Conservation (phyloP, 53 echinoderm and acorn worm genomes). For the Patiria pectinifera region DNA sequence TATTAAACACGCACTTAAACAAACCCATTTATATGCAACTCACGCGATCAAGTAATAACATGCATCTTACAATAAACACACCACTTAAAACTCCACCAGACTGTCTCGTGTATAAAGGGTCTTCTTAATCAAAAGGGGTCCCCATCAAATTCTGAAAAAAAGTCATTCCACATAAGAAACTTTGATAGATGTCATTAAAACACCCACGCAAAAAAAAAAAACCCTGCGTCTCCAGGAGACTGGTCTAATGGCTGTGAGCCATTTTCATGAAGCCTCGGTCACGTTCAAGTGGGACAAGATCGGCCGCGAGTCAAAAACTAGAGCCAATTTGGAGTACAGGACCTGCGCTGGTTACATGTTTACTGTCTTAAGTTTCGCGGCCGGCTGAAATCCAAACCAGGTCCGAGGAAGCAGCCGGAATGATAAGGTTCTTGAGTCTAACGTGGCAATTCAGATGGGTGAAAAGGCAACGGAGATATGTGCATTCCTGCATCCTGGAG, state of each 20-base stretch:
- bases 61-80: not conserved
- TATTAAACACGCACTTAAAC: not conserved
- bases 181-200: not conserved
- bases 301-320: not conserved
- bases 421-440: constrained; percentile 30
- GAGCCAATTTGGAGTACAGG: constrained; percentile 32
- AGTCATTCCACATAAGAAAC: not conserved
- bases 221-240: not conserved
- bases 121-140: not conserved
- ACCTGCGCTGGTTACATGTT: constrained; percentile 53
- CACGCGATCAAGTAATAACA: not conserved
- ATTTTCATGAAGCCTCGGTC: constrained; percentile 43
- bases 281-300: constrained; percentile 40
- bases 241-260: constrained; percentile 6
- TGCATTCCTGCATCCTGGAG: not conserved
- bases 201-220: not conserved
- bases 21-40: not conserved
- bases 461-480: not conserved
- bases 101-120: not conserved
- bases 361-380: constrained; percentile 62
- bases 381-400: constrained; percentile 31
- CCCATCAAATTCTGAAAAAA: constrained; percentile 2
- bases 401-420: constrained; percentile 11
- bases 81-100: not conserved
- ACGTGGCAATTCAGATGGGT: constrained; percentile 19